These are phyloP conservation scores for Trichosurus vulpecula DNA, from an alignment of 2,797 vertebrate genomes.

Conservation along the genomic window DNA sequence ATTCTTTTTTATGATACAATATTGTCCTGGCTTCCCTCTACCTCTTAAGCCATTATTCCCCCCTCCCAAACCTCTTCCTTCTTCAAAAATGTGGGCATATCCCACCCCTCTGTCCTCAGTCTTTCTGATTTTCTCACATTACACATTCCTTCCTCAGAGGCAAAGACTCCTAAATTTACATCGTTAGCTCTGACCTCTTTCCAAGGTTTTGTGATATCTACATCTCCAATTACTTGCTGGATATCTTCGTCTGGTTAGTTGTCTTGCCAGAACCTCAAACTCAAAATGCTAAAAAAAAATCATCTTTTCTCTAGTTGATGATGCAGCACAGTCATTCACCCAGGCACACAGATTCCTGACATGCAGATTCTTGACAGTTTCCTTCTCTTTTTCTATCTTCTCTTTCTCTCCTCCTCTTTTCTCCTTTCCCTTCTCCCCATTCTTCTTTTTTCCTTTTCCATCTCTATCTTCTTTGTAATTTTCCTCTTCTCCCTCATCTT, in stretches of 20 bases:
- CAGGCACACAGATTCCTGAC: not conserved
- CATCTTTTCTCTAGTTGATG: not conserved
- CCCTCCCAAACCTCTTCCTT: not conserved
- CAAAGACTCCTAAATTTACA: not conserved
- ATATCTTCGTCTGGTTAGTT: not conserved
- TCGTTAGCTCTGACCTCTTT: not conserved
- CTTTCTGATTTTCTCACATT: not conserved
- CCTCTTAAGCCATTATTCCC: not conserved
- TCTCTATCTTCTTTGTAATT: no score
- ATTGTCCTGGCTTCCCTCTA: not conserved
- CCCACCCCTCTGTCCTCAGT: not conserved
- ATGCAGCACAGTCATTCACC: not conserved
- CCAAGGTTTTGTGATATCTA: not conserved
- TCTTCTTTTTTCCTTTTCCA: no score
- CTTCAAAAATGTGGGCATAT: not conserved
- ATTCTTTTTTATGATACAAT: not conserved
- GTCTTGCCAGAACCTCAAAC: not conserved
- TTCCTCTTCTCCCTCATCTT: not conserved
- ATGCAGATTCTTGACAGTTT: not conserved
- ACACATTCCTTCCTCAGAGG: not conserved
- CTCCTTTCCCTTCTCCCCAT: no score
- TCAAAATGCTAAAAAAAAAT: not conserved
- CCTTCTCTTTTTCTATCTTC: not conserved
- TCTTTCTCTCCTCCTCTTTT: no score
- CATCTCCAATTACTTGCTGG: not conserved